These are phyloP conservation scores for Pomatorhinus ruficollis DNA, from an alignment of 2,113 vertebrate species.

Conservation along the genomic window DNA sequence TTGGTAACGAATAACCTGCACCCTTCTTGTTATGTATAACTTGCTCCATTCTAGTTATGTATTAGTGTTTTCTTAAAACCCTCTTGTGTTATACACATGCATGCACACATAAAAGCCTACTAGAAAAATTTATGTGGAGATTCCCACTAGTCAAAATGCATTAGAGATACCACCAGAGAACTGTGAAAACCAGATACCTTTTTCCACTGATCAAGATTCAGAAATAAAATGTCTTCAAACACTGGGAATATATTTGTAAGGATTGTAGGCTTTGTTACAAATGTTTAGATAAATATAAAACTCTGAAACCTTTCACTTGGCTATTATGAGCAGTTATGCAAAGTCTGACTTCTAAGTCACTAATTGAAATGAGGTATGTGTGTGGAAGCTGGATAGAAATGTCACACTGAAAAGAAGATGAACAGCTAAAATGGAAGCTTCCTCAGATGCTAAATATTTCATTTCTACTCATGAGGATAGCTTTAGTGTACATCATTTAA, in stretches of 20 bases:
- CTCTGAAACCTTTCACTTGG: not conserved
- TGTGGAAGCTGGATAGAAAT: not conserved
- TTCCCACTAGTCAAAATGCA: not conserved
- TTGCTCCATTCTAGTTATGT: not conserved
- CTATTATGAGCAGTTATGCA: not conserved
- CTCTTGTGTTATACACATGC: not conserved
- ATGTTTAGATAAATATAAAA: constrained; percentile 15
- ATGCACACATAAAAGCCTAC: not conserved
- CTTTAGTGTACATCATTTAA: constrained; percentile 27
- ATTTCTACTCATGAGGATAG: constrained; percentile 27
- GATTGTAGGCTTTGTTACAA: not conserved
- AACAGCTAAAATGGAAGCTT: constrained; percentile 35
- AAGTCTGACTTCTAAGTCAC: not conserved
- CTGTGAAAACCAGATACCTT: not conserved
- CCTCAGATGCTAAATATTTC: constrained; percentile 36
- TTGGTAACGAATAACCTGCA: not conserved
- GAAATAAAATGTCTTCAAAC: constrained; percentile 12
- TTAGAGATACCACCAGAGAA: not conserved
- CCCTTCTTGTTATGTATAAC: not conserved
- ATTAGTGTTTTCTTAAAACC: not conserved
- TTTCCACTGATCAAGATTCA: not conserved
- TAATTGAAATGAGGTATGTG: not conserved
- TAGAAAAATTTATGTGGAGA: not conserved
- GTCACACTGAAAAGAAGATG: not conserved
- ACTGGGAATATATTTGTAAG: not conserved